phyloP scores from a whole-genome alignment of 2,888 invertebrate genomes.

The Macrophya alboannulata region DNA sequence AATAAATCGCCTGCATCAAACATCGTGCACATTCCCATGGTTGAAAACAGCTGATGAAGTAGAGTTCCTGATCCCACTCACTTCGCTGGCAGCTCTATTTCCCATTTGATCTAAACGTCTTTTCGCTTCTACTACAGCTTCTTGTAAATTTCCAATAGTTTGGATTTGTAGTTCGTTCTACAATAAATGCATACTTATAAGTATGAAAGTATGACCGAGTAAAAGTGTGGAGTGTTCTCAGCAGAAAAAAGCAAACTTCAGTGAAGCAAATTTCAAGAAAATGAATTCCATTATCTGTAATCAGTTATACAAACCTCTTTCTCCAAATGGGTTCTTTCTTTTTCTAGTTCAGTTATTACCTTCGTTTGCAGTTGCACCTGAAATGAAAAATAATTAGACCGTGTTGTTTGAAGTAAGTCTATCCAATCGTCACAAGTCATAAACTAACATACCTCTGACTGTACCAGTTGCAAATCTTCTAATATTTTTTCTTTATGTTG shows the following conservation, averaged over 20 bases:
- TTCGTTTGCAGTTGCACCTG: constrained; percentile 73
- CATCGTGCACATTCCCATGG: constrained; percentile 78
- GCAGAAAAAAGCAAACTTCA: neutral
- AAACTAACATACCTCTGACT: constrained; percentile 45
- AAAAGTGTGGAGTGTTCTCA: neutral
- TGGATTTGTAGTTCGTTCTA: constrained; percentile 76
- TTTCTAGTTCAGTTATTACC: constrained; percentile 69
- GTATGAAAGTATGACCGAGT: constrained; percentile 32
- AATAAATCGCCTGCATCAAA: constrained; percentile 68
- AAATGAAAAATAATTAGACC: constrained; percentile 47
- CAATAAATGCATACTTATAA: constrained; percentile 35
- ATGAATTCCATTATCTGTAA: neutral
- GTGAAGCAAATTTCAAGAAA: neutral
- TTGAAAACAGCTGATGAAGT: constrained; percentile 74
- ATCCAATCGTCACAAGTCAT: neutral
- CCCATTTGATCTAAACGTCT: constrained; percentile 74
- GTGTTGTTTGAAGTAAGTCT: neutral
- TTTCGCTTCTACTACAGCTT: constrained; percentile 76
- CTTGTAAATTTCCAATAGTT: constrained; percentile 76
- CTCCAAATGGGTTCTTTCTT: constrained; percentile 72
- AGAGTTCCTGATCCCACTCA: constrained; percentile 76
- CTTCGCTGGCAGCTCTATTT: constrained; percentile 74
- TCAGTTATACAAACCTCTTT: constrained; percentile 70
- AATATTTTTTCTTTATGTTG: constrained; percentile 42
- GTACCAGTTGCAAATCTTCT: constrained; percentile 33